Conservation (phyloP, 23 tunicate species). For the Halocynthia roretzi region DNA sequence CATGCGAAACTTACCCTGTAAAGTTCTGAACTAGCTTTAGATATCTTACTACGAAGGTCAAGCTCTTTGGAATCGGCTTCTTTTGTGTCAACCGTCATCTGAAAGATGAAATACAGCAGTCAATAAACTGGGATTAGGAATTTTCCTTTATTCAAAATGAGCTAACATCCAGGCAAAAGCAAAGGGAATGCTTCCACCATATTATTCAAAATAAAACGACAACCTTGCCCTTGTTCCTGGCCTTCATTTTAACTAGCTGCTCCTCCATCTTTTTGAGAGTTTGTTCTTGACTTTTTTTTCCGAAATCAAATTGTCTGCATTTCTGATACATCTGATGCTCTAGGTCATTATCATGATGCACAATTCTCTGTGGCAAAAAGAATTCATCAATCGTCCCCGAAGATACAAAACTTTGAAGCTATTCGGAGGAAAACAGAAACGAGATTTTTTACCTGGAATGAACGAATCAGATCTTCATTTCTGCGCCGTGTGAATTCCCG, state of each 20-base stretch:
- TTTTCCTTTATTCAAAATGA: background rate
- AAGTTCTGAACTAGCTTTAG: slow-evolving; percentile 41
- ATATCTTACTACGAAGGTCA: slow-evolving; percentile 36
- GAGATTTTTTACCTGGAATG: slow-evolving; percentile 26
- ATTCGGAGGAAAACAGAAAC: background rate
- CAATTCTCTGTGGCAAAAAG: slow-evolving; percentile 35
- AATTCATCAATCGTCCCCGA: background rate
- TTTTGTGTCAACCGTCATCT: slow-evolving; percentile 1
- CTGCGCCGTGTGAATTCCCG: slow-evolving; percentile 65
- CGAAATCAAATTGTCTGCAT: slow-evolving; percentile 49
- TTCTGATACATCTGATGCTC: slow-evolving; percentile 72
- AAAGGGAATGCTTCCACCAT: background rate
- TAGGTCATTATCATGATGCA: slow-evolving; percentile 63
- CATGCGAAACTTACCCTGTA: background rate
- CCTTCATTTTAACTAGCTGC: slow-evolving; percentile 30
- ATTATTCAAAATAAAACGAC: background rate
- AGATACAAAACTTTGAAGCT: background rate
- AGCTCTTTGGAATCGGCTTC: slow-evolving; percentile 44
- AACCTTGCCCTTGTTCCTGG: slow-evolving; percentile 55
- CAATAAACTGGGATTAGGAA: background rate
- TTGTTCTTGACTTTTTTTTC: slow-evolving; percentile 68
- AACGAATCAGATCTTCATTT: slow-evolving; percentile 55
- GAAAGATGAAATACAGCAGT: background rate
- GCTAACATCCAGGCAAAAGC: background rate
- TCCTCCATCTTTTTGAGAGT: slow-evolving; percentile 58